A percentile compares a stretch with the other conserved stretches of the same genome.
These are phyloP conservation scores for Beroe forskalii DNA, from an alignment of 37 sponge, comb jelly and placozoan genomes.

Conservation along the genomic window DNA sequence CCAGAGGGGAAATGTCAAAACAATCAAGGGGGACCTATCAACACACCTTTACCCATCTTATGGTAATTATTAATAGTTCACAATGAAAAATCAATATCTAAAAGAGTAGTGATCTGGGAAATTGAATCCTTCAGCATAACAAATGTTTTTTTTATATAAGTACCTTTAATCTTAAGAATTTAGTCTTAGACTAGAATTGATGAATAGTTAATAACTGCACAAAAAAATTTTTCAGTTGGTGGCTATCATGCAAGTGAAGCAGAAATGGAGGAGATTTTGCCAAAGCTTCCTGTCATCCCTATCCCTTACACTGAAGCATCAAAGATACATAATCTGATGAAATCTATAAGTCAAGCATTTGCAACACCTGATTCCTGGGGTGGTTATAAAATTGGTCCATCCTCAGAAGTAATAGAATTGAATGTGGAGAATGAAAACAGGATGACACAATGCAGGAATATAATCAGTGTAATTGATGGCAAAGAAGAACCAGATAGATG, in stretches of 20 bases:
- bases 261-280: not conserved
- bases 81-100: too few species aligned
- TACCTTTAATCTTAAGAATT: too few species aligned
- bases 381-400: slow-evolving; percentile 9
- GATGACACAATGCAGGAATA: not conserved
- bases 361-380: slow-evolving; percentile 14
- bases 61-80: slow-evolving; percentile 24
- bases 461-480: slow-evolving; percentile 40
- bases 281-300: slow-evolving; percentile 25
- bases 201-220: too few species aligned
- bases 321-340: not conserved
- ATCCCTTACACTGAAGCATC: slow-evolving; percentile 3
- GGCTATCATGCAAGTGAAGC: not conserved
- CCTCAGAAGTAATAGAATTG: not conserved
- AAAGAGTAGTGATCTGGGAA: too few species aligned
- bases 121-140: too few species aligned
- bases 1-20: slow-evolving; percentile 40
- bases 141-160: too few species aligned
- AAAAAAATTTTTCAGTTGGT: slow-evolving; percentile 12
- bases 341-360: not conserved
- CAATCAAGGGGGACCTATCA: slow-evolving; percentile 33
- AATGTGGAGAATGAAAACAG: not conserved
- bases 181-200: too few species aligned
- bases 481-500: slow-evolving; percentile 32
- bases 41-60: slow-evolving; percentile 3